Conservation (phyloP, 2,113 vertebrate genomes). For the Cyanoliseus patagonus region DNA sequence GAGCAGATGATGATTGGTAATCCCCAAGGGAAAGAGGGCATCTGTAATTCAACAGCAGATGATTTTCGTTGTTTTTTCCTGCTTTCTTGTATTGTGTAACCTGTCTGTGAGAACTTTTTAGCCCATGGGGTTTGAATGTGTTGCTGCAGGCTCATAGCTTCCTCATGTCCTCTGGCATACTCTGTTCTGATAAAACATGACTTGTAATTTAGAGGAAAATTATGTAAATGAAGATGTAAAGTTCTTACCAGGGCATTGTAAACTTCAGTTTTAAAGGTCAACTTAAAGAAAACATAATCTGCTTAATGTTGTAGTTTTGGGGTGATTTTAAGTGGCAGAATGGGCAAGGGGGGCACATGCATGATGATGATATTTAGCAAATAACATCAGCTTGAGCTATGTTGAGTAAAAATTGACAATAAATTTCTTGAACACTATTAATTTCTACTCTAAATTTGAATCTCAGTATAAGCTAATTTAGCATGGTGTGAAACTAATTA, state of each 20-base stretch:
- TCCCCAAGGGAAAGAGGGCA: background rate
- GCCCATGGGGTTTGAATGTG: background rate
- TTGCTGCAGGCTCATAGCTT: conserved; percentile 33
- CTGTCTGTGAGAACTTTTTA: background rate
- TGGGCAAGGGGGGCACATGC: background rate
- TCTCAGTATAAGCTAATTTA: background rate
- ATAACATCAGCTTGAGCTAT: background rate
- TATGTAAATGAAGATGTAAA: conserved; percentile 52
- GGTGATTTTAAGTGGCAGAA: conserved; percentile 6
- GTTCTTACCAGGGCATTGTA: conserved; percentile 31
- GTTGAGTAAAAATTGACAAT: background rate
- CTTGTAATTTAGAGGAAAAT: conserved; percentile 52
- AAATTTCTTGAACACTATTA: background rate
- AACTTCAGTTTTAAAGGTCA: conserved; percentile 63
- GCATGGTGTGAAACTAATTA: background rate
- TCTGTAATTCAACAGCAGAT: background rate
- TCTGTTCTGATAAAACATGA: conserved; percentile 24
- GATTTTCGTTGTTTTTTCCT: background rate
- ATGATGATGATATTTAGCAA: conserved; percentile 15
- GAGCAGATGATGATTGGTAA: background rate
- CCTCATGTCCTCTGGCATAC: conserved; percentile 25
- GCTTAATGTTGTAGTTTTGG: conserved; percentile 29
- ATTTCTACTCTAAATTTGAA: background rate
- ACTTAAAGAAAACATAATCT: conserved; percentile 1
- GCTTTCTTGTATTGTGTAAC: background rate